Evolutionary conservation across 2,797 vertebrate genomes (phyloP), one percentile per base, ranked within the genome.

Genomic region (Thunnus albacares): DNA sequence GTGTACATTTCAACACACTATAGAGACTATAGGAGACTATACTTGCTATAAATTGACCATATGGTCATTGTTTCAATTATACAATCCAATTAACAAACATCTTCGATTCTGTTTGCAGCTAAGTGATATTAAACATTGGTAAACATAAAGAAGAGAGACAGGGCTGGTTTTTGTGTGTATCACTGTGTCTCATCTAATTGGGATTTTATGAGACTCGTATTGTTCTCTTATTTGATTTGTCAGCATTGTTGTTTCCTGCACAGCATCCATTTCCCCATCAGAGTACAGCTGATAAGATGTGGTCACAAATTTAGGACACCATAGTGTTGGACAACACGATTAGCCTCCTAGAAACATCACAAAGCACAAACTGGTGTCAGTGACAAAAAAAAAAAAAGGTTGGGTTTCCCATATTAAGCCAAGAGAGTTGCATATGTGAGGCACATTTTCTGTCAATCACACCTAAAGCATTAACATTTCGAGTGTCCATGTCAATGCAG

Each of bases 181-280:
- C 17, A 6, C 47, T 0, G 30, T 2, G 0, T 56, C 26, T 45
- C 10, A 22, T 64, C 55, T 62, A 5, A 3, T 20, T 78, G 35
- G 11, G 10, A 38, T 65, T 76, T 73, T 67, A 75, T 66, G 49
- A 56, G 30, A 5, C 71, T 52, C 81, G 81, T 81, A 85, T 72
- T 61, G 20, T 7, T 0, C 59, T 57, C 20, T 53, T 79, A 71
- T 75, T 53, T 64, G 47, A 67, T 64, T 61, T 64, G 51, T 49
- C 33, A 57, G 3, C 6, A 51, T 24, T 30, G 4, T 20, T 14
- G 47, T 43, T 69, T 85, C 86, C 85, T 80, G 64, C 51, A 69
- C 53, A 33, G 70, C 26, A 12, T 85, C 86, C 63, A 59, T 71
- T 58, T 73, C 47, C 10, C 14, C 13, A 15, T 41, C 22, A 62